phyloP scores from a whole-genome alignment of 1,140 invertebrate species.

The Antheraea pernyi region DNA sequence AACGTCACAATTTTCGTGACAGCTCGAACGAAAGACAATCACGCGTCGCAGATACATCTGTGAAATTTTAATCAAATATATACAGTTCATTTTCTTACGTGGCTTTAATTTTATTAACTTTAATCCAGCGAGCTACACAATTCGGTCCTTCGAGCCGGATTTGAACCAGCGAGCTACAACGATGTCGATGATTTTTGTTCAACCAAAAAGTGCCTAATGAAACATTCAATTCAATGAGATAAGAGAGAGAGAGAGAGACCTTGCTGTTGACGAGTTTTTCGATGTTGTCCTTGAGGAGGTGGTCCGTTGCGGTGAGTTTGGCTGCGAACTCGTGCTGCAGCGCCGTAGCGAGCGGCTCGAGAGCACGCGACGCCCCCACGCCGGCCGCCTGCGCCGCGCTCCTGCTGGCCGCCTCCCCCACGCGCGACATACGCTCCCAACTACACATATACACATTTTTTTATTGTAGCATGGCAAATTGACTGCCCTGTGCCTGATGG shows the following conservation, averaged over 20 bases:
- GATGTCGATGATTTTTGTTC: neutral
- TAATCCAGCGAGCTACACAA: too few species aligned
- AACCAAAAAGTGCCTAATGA: too few species aligned
- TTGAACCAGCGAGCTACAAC: constrained; percentile 65
- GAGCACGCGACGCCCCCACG: constrained; percentile 76
- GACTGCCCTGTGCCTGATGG: too few species aligned
- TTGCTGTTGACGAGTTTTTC: constrained; percentile 86
- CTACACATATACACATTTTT: constrained; percentile 27
- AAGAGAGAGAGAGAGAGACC: constrained; percentile 23
- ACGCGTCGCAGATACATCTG: too few species aligned
- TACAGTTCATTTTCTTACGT: too few species aligned
- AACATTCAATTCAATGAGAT: too few species aligned
- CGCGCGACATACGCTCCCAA: constrained; percentile 50
- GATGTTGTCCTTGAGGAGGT: constrained; percentile 88
- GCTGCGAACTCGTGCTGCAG: constrained; percentile 85
- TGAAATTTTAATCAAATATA: too few species aligned
- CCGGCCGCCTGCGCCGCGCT: constrained; percentile 60
- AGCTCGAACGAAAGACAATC: too few species aligned
- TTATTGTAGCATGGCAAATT: too few species aligned
- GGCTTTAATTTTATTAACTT: too few species aligned
- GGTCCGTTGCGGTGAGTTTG: constrained; percentile 86
- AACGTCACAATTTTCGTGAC: too few species aligned
- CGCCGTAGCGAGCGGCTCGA: constrained; percentile 85
- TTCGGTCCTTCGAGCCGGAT: constrained; percentile 61
- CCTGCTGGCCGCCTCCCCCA: constrained; percentile 59